phyloP scores from a whole-genome alignment of 2,113 vertebrate genomes.

The Chloropsis cyanopogon region DNA sequence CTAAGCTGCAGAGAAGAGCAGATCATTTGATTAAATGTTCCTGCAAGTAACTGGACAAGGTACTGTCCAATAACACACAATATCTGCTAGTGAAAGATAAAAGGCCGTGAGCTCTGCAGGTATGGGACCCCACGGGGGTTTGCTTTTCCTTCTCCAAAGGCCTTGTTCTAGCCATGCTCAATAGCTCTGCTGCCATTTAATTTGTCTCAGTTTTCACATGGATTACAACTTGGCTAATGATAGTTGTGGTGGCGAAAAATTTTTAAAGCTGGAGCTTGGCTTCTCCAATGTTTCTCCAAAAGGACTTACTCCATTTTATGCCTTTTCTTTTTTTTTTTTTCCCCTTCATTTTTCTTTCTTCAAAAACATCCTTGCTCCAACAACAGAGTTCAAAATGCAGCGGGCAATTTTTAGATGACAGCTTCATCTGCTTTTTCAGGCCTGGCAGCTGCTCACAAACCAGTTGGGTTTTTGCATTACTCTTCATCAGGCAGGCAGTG shows the following conservation, averaged over 20 bases:
- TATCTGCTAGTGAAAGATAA: conserved; percentile 21
- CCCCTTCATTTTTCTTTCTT: background rate
- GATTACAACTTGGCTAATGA: background rate
- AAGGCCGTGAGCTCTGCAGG: background rate
- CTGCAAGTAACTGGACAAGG: conserved; percentile 38
- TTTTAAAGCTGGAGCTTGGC: background rate
- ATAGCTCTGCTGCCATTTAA: background rate
- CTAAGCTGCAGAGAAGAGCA: conserved; percentile 29
- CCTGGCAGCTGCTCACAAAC: background rate
- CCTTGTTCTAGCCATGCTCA: background rate
- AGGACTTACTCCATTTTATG: background rate
- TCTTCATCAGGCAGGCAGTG: background rate
- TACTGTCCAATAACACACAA: background rate
- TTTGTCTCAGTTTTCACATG: fast-evolving
- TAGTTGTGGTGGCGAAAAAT: background rate
- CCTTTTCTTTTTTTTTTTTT: background rate
- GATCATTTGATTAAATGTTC: conserved; percentile 57
- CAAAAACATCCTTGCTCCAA: background rate
- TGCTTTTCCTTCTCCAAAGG: background rate
- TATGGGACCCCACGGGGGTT: background rate
- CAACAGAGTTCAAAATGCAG: background rate
- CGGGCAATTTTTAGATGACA: fast-evolving
- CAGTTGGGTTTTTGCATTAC: background rate
- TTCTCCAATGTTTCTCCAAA: background rate
- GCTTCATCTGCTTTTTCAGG: background rate